Base-by-base conservation (phyloP, 2,797 vertebrate species). In the Aphelocoma californica region DNA sequence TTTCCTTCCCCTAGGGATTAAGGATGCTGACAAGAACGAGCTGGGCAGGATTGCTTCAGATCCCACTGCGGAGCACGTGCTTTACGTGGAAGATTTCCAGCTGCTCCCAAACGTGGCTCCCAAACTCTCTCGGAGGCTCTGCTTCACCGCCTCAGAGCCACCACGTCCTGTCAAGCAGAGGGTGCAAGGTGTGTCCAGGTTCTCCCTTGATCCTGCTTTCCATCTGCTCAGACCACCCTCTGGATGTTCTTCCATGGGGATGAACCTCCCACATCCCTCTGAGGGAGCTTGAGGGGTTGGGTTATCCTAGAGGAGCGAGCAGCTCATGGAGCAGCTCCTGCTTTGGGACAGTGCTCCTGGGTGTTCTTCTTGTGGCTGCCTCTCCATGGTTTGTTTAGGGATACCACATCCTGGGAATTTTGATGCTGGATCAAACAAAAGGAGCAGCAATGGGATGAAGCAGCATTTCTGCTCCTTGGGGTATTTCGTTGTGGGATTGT, bases 61-160 rank as follows among this genome's bases (percentile, higher is more conserved):
- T 54, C 99, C 99, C 14, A 36, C 78, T 1, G 98, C 98, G 32
- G 99, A 99, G 88, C 98, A 99, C 25, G 42, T 98, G 25, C 94
- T 99, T 65, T 95, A 97, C 2, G 92, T 87, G 13, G 54, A 96
- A 6, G 98, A 98, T 88, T 98, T 98, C 90, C 97, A 97, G 42
- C 92, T 96, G 34, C 97, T 99, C 66, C 93, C 97, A 16, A 44
- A 32, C 2, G 67, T 98, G 61, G 97, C 98, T 38, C 98, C 98
- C 64, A 98, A 98, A 71, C 97, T 99, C 71, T 98, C 98, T 29
- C 98, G 98, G 48, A 97, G 98, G 72, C 81, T 99, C 51, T 99
- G 99, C 83, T 97, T 99, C 83, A 98, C 98, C 8, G 98, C 98
- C 23, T 99, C 99, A 0, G 99, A 99, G 61, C 98, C 99, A 1